These are phyloP conservation scores for Phymatocera aterrima DNA, from an alignment of 2,888 invertebrate genomes.

Conservation along the genomic window DNA sequence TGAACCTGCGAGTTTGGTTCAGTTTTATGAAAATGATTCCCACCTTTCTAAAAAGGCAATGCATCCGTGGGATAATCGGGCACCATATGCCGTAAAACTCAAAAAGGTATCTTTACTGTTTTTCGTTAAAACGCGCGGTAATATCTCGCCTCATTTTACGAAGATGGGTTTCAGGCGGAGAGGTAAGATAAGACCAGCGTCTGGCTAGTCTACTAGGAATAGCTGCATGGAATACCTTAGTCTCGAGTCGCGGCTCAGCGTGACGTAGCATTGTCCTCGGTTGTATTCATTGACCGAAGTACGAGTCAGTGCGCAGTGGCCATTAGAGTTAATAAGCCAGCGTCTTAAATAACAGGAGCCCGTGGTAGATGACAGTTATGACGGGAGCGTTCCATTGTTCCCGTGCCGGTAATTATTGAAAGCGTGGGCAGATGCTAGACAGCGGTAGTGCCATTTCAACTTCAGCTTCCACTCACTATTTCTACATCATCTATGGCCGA, in stretches of 20 bases:
- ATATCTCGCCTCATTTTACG: slow-evolving; percentile 37
- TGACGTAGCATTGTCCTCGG: slow-evolving; percentile 43
- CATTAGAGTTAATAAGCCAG: slow-evolving; percentile 67
- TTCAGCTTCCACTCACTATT: slow-evolving; percentile 51
- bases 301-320: slow-evolving; percentile 45
- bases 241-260: slow-evolving; percentile 20
- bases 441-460: slow-evolving; percentile 47
- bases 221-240: slow-evolving; percentile 10
- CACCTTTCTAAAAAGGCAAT: slow-evolving; percentile 3
- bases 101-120: slow-evolving; percentile 26
- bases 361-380: slow-evolving; percentile 66
- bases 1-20: background rate
- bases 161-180: slow-evolving; percentile 23
- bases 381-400: slow-evolving; percentile 66
- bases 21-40: slow-evolving; percentile 2
- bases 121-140: slow-evolving; percentile 39
- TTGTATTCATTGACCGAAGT: slow-evolving; percentile 31
- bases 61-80: slow-evolving; percentile 36
- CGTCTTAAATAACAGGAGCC: slow-evolving; percentile 64
- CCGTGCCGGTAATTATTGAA: slow-evolving; percentile 63
- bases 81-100: background rate
- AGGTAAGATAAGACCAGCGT: slow-evolving; percentile 30
- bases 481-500: slow-evolving; percentile 8
- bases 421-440: slow-evolving; percentile 40
- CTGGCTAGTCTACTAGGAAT: slow-evolving; percentile 8